A percentile compares a stretch with the other conserved stretches of the same genome.
Evolutionary conservation across 2,113 vertebrate species (phyloP).

Genomic region (Alligator mississippiensis): DNA sequence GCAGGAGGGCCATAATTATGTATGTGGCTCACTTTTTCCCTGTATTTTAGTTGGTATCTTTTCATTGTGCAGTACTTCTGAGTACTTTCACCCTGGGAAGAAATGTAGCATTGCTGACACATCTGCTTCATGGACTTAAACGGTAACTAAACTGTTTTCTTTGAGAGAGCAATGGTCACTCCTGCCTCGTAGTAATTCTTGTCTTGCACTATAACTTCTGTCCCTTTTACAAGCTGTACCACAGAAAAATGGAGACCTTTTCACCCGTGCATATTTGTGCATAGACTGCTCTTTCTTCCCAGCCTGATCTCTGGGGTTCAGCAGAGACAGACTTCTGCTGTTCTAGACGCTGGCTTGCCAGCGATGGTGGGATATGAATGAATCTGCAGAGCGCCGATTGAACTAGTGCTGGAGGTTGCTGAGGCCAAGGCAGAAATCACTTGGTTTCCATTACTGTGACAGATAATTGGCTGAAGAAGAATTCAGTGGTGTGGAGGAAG

Average conservation of each 20-base stretch:
- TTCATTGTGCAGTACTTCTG: not conserved
- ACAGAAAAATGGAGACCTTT: not conserved
- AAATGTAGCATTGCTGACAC: not conserved
- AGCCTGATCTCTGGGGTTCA: not conserved
- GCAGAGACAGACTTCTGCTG: not conserved
- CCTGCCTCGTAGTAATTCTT: not conserved
- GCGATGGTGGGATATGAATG: not conserved
- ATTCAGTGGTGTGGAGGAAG: not conserved
- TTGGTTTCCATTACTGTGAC: not conserved
- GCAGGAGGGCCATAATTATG: not conserved
- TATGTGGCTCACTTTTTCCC: not conserved
- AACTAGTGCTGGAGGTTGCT: not conserved
- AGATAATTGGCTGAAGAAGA: not conserved
- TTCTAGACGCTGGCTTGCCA: not conserved
- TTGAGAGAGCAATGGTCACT: not conserved
- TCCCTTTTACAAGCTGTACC: not conserved
- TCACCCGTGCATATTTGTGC: not conserved
- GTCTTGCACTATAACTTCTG: not conserved
- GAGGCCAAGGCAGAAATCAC: not conserved
- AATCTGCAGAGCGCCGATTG: not conserved
- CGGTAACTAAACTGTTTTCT: not conserved
- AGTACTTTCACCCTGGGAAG: not conserved
- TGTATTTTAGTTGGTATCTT: not conserved
- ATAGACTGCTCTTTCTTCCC: not conserved
- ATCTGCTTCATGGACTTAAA: rapidly evolving